Evolutionary conservation across 2,113 vertebrate species (phyloP).

Genomic region (Nasalis larvatus): DNA sequence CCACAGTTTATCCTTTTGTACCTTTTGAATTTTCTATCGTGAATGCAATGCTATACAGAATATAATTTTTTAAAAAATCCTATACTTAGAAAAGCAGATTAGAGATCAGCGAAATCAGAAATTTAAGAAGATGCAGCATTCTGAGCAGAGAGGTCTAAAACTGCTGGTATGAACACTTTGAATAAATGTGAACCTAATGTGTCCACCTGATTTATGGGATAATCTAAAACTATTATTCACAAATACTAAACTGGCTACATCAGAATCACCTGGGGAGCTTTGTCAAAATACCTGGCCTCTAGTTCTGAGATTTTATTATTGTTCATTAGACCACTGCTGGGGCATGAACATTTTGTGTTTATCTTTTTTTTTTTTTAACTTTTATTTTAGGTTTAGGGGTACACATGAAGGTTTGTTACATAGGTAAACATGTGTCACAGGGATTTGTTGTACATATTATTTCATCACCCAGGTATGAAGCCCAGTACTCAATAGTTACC

Average conservation of each 20-base stretch:
- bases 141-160: background rate
- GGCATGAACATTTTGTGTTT: background rate
- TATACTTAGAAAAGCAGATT: background rate
- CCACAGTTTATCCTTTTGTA: background rate
- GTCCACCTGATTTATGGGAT: background rate
- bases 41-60: background rate
- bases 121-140: background rate
- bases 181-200: conserved; percentile 10
- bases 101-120: conserved; percentile 12
- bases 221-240: background rate
- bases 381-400: too few species aligned
- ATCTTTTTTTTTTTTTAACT: too few species aligned
- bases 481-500: too few species aligned
- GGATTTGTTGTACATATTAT: too few species aligned
- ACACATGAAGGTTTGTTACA: too few species aligned
- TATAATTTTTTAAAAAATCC: background rate
- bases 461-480: too few species aligned
- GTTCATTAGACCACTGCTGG: background rate
- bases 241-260: background rate
- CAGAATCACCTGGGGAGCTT: background rate
- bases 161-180: background rate
- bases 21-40: background rate
- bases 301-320: background rate
- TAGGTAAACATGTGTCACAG: too few species aligned
- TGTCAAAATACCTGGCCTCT: background rate